Base-by-base conservation (phyloP, 2,888 invertebrate species). In the Odontothrips loti region DNA sequence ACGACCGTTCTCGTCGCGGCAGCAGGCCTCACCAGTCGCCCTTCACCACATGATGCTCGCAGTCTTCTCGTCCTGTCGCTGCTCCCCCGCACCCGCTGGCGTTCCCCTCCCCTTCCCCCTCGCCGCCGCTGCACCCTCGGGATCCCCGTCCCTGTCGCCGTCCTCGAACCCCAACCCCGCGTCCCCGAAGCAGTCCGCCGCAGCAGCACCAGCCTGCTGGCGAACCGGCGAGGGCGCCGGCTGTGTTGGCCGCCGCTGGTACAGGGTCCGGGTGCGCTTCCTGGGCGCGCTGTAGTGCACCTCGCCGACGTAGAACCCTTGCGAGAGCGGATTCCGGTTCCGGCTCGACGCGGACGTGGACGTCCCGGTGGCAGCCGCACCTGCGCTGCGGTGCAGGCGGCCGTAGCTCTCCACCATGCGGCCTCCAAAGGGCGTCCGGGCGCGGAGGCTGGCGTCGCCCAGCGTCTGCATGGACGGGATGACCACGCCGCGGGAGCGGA, bases 291-390 rank as follows among this genome's bases (percentile, higher is more conserved):
- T 75, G 68, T 75, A 75, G 68, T 75, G 68, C 68, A 75, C 68
- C 68, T 75, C 68, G 68, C 68, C 68, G 68, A 75, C 68, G 68
- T 75, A 75, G 68, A 75, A 75, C 23, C 68, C 68, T 27, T 75
- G 68, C 27, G 68, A 75, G 23, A 75, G 68, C 68, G 68, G 68
- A 27, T 75, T 75, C 23, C 68, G 68, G 68, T 75, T 75, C 1
- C 58, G 58, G 20, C 58, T 10, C 20, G 58, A 17, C 58, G 58
- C 15, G 58, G 20, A 17, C 20, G 20, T 10, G 68, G 23, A n/a
- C 68, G 68, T 23, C 12, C 27, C 68, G 11, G 27, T 27, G 68
- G 23, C 10, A 27, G 10, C 68, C n/a, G 23, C n/a, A 23, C 23
- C n/a, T 11, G 58, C 68, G 68, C 23, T 6, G 23, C 6, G 68